Percentiles rank a stretch among this genome's conserved stretches.
Conservation (phyloP, 1,140 invertebrate species). For the Drosophila chauvacae region DNA sequence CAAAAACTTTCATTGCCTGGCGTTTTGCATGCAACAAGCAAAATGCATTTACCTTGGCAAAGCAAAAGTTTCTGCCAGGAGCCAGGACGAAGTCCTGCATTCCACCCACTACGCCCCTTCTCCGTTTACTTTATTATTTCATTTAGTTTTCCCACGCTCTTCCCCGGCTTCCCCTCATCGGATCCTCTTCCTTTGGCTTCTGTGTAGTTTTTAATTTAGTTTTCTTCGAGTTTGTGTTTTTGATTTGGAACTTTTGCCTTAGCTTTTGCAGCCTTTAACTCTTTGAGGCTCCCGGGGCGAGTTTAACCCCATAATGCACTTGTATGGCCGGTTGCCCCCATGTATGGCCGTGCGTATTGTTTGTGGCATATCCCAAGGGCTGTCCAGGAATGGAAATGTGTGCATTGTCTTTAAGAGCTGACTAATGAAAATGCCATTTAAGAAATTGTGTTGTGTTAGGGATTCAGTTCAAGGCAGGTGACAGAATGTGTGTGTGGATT, state of each 20-base stretch:
- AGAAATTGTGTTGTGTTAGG: neutral
- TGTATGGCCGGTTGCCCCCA: constrained; percentile 21
- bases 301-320: constrained; percentile 71
- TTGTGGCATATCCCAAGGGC: constrained; percentile 30
- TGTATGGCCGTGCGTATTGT: constrained; percentile 38
- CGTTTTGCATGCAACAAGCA: constrained; percentile 78
- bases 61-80: constrained; percentile 48
- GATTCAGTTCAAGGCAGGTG: neutral
- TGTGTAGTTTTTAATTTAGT: constrained; percentile 69
- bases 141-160: constrained; percentile 65
- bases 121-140: constrained; percentile 78
- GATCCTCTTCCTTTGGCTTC: constrained; percentile 32
- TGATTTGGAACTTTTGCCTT: constrained; percentile 77
- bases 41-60: constrained; percentile 75
- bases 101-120: neutral
- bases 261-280: constrained; percentile 58
- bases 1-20: constrained; percentile 74
- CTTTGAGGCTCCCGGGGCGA: constrained; percentile 54
- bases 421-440: constrained; percentile 10
- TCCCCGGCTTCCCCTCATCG: constrained; percentile 6
- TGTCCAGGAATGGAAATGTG: constrained; percentile 28
- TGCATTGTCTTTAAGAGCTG: constrained; percentile 23
- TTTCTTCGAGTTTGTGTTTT: constrained; percentile 78
- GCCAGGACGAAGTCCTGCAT: constrained; percentile 4
- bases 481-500: neutral